Percentiles rank a stretch among this genome's conserved stretches.
phyloP scores from a whole-genome alignment of 1,140 invertebrate genomes.

The Caenorhabditis latens region DNA sequence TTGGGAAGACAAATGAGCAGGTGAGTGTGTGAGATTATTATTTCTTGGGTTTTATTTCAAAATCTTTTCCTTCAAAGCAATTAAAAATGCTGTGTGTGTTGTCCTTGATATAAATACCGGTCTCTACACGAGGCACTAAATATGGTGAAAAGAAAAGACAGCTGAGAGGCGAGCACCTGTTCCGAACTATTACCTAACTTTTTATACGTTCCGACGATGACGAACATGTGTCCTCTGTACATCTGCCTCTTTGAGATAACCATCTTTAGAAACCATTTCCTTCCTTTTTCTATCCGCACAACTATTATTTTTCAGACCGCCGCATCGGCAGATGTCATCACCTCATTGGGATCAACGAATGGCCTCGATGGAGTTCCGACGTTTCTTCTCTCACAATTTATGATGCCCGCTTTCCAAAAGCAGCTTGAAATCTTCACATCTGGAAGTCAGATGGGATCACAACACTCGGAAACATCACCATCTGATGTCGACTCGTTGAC shows the following conservation, averaged over 20 bases:
- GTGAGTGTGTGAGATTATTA: neutral
- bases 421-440: slow-evolving; percentile 26
- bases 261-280: neutral
- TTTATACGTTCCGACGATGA: neutral
- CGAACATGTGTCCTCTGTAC: slow-evolving; percentile 31
- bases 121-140: neutral
- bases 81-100: neutral
- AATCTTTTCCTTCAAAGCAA: neutral
- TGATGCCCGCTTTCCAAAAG: slow-evolving; percentile 9
- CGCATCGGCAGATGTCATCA: slow-evolving; percentile 11
- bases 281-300: neutral
- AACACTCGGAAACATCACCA: slow-evolving; percentile 36
- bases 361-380: slow-evolving; percentile 20
- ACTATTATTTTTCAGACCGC: slow-evolving; percentile 25
- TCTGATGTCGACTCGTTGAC: slow-evolving; percentile 44
- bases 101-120: neutral
- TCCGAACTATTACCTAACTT: slow-evolving; percentile 50
- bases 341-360: neutral
- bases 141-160: slow-evolving; percentile 27
- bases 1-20: neutral
- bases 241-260: slow-evolving; percentile 29
- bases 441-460: neutral
- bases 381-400: slow-evolving; percentile 22
- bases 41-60: too few species aligned
- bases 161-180: slow-evolving; percentile 41